Evolutionary conservation across 2,888 invertebrate genomes (phyloP).

Genomic region (Torymus tubicola): DNA sequence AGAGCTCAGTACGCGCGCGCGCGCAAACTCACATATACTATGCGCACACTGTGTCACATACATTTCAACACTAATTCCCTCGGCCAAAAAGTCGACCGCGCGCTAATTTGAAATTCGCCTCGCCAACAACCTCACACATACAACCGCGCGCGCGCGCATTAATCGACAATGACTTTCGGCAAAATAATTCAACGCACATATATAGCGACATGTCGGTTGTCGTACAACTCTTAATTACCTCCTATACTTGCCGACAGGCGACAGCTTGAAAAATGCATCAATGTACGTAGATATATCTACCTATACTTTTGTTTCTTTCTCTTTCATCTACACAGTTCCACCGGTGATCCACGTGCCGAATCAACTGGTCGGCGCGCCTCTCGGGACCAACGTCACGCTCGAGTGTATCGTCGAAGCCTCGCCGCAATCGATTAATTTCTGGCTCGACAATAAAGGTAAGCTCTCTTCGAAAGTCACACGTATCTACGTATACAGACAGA

Average conservation of each 20-base stretch:
- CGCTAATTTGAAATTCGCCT: neutral
- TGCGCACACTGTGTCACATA: too few species aligned
- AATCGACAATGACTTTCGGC: too few species aligned
- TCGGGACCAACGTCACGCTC: slow-evolving; percentile 90
- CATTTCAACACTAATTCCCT: too few species aligned
- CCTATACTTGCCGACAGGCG: neutral
- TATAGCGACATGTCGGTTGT: too few species aligned
- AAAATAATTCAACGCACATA: too few species aligned
- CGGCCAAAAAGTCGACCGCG: too few species aligned
- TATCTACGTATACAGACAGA: too few species aligned
- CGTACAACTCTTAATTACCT: too few species aligned
- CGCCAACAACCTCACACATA: neutral
- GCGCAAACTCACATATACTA: too few species aligned
- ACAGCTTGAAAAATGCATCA: slow-evolving; percentile 14
- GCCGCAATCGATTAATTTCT: slow-evolving; percentile 93
- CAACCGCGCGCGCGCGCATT: neutral
- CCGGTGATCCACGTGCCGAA: slow-evolving; percentile 95
- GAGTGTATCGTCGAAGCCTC: slow-evolving; percentile 94
- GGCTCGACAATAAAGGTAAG: slow-evolving; percentile 91
- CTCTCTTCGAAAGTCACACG: slow-evolving; percentile 45
- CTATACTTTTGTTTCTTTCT: too few species aligned
- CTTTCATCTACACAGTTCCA: slow-evolving; percentile 81
- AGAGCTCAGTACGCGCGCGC: too few species aligned
- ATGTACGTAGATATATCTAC: neutral
- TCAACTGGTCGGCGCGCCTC: slow-evolving; percentile 92